These are phyloP conservation scores for Spheniscus mendiculus DNA, from an alignment of 2,113 vertebrate species.

Conservation along the genomic window DNA sequence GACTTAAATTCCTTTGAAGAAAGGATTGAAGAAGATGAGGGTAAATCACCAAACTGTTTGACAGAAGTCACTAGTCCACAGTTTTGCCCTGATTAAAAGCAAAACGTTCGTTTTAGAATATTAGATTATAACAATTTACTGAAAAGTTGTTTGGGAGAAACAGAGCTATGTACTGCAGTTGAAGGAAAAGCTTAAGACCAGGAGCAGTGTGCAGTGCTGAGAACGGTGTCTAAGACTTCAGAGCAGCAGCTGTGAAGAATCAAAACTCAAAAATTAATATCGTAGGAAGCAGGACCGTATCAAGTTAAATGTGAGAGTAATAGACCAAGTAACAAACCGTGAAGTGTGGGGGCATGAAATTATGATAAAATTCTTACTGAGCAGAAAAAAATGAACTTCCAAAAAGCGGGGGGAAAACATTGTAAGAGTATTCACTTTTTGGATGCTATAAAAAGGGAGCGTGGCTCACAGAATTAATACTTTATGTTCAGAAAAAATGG, in stretches of 20 bases:
- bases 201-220: background rate
- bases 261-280: slow-evolving; percentile 54
- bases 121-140: background rate
- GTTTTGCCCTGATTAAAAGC: slow-evolving; percentile 45
- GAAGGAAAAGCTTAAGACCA: slow-evolving; percentile 52
- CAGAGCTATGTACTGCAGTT: background rate
- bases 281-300: slow-evolving; percentile 63
- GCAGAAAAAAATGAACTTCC: slow-evolving; percentile 45
- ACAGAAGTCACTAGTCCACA: background rate
- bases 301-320: slow-evolving; percentile 61
- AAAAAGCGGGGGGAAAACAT: slow-evolving; percentile 14
- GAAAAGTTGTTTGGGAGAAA: slow-evolving; percentile 40
- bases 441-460: background rate
- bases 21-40: background rate
- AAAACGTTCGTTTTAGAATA: slow-evolving; percentile 15
- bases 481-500: background rate
- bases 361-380: slow-evolving; percentile 64
- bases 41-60: background rate
- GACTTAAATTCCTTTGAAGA: slow-evolving; percentile 23
- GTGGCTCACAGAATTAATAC: slow-evolving; percentile 52
- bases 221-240: slow-evolving; percentile 69
- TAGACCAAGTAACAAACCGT: slow-evolving; percentile 65
- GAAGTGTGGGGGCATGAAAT: slow-evolving; percentile 66
- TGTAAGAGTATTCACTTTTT: slow-evolving; percentile 45
- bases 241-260: slow-evolving; percentile 69